Evolutionary conservation across 2,113 vertebrate species (phyloP), one percentile per base, ranked within the genome.

Genomic region (Stigmatopora nigra): DNA sequence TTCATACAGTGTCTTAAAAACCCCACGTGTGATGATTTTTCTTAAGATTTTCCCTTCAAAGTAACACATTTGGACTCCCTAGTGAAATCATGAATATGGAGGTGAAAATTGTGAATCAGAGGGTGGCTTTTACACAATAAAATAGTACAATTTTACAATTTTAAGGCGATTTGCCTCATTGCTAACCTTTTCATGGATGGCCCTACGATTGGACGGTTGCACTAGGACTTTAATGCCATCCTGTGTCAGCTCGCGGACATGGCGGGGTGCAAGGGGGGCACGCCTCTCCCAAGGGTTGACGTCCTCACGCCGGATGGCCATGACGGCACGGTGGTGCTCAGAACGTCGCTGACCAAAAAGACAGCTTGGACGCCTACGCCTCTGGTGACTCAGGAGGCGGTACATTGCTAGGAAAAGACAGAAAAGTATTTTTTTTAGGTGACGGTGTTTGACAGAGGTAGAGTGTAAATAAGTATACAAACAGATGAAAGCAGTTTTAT

Each of bases 201-300:
- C 94, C 76, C 97, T 90, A 63, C 94, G 88, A 75, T 99, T 98
- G 36, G 95, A 98, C 0, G 95, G 96, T 57, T 99, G 97, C 19
- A 99, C 92, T 69, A 99, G 83, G 64, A 99, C 95, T 79, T 93
- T 97, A 78, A 97, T 92, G 0, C 95, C 96, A 45, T 93, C 89
- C n/a, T 90, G 87, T 25, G 94, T 94, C 69, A 99, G 82, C 48
- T 94, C 93, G 63, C 91, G 94, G 57, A 98, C 83, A 13, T 99
- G 97, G 15, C 86, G 92, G 0, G 97, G 97, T 13, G 96, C 95
- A 15, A 99, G 89, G 0, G 97, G 97, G 0, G 95, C 96, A 72
- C 97, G 91, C 58, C 97, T 89, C 82, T 99, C 97, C 97, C 97
- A 99, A 0, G 89, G 92, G 5, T 93, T 99, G 70, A 98, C 77